Evolutionary conservation across 2,888 invertebrate genomes (phyloP).

Genomic region (Auanema sp.): DNA sequence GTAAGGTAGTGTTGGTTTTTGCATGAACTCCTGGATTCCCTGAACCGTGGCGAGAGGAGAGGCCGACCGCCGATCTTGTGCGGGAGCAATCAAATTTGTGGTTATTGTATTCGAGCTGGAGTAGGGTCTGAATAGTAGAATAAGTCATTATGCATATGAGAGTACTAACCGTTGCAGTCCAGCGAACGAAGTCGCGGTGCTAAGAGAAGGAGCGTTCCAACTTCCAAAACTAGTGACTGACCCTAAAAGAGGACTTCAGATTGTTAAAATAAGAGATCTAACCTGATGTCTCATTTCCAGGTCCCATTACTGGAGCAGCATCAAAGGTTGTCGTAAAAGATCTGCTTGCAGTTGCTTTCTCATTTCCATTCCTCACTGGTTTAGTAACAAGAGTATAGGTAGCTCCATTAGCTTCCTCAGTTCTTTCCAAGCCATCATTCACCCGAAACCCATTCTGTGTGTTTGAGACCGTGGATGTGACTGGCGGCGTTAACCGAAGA

Average conservation of each 20-base stretch:
- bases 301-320: background rate
- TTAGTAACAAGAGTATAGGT: slow-evolving; percentile 7
- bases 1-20: slow-evolving; percentile 17
- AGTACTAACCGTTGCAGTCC: slow-evolving; percentile 12
- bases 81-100: no score
- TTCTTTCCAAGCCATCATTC: background rate
- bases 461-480: background rate
- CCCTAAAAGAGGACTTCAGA: background rate
- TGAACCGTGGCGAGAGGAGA: slow-evolving; percentile 9
- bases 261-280: background rate
- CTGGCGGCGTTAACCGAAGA: background rate
- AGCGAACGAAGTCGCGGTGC: slow-evolving; percentile 20
- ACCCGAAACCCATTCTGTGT: no score
- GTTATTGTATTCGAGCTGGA: no score
- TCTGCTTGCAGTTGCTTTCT: background rate
- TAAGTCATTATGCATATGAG: background rate
- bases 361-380: background rate
- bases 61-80: background rate
- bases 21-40: slow-evolving; percentile 22
- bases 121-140: no score
- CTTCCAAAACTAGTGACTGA: slow-evolving; percentile 1
- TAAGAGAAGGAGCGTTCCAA: slow-evolving; percentile 15
- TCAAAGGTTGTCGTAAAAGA: slow-evolving; percentile 1
- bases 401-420: background rate
- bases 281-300: background rate